Evolutionary conservation across 2,113 vertebrate species (phyloP), one percentile per base, ranked within the genome.

Genomic region (Perca fluviatilis): DNA sequence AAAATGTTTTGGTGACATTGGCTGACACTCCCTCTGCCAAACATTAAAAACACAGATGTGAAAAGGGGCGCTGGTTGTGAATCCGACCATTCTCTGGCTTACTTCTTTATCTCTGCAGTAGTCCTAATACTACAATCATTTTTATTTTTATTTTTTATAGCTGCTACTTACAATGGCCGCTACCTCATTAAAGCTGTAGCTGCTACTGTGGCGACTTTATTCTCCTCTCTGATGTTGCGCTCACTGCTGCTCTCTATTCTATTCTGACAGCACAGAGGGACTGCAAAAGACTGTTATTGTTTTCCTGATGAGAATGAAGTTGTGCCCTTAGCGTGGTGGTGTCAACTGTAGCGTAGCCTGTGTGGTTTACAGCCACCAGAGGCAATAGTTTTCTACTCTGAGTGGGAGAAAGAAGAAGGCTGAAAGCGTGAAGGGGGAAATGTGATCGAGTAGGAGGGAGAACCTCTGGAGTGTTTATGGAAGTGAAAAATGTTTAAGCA

Each of bases 341-440:
- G 86, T 93, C 87, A 90, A 30, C 89, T 88, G 84, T 65, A 86
- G 78, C 66, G 73, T 86, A 89, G 91, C 80, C 80, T 86, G 66
- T 79, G 69, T 66, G 64, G 61, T 92, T 91, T 72, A 64, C 62
- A 83, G 88, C 91, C 82, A 86, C 91, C 83, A 85, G 83, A 86
- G 87, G 90, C 91, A 68, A 49, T 78, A 36, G 79, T 84, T 74
- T 79, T 86, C 81, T 67, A 64, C 79, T 75, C 47, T 66, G 86
- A 82, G 90, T 88, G 77, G 84, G 85, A 87, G 84, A 67, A 23
- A 63, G 70, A 67, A 80, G 69, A 65, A 63, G 58, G 18, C 72
- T 53, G 19, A 25, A 81, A 75, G 69, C n/a, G 23, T 0, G 64
- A 57, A 54, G 68, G 70, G 40, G 33, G 33, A 40, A 33, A 79